Evolutionary conservation across 2,113 vertebrate species (phyloP).

Genomic region (Polypterus senegalus): DNA sequence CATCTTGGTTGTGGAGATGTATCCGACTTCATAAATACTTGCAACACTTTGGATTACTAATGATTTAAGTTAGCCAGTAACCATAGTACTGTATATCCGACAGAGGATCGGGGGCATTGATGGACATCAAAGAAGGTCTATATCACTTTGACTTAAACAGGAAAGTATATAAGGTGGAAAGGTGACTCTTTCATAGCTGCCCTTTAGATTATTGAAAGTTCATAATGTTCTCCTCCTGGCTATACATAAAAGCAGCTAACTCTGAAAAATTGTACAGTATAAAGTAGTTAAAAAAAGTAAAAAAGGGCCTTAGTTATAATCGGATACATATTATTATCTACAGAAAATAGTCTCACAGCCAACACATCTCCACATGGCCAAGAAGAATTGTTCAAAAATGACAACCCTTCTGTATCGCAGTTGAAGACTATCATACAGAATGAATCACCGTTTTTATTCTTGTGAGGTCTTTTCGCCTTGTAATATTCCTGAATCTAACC

Average conservation of each 20-base stretch:
- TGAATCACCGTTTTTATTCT: slow-evolving; percentile 2
- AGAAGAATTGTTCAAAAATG: not conserved
- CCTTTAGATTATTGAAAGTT: not conserved
- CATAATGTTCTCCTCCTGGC: not conserved
- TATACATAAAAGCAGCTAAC: not conserved
- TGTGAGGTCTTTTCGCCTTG: slow-evolving; percentile 2
- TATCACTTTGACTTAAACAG: not conserved
- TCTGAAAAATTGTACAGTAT: not conserved
- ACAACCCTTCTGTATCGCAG: not conserved
- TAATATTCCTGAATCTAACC: too few relatives aligned
- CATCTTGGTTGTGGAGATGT: too few relatives aligned
- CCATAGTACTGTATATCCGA: too few relatives aligned
- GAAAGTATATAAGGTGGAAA: not conserved
- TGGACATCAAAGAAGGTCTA: too few relatives aligned
- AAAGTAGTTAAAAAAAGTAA: not conserved
- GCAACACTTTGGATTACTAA: too few relatives aligned
- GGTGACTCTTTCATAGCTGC: not conserved
- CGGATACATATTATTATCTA: not conserved
- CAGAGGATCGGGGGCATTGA: too few relatives aligned
- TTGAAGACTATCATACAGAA: not conserved
- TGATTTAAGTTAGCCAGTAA: too few relatives aligned
- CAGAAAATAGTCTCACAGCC: not conserved
- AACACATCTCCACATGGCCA: not conserved
- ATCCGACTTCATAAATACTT: too few relatives aligned
- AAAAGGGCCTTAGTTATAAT: not conserved